phyloP scores from a whole-genome alignment of 2,797 vertebrate species.

The Neosilurus hyrtlii region DNA sequence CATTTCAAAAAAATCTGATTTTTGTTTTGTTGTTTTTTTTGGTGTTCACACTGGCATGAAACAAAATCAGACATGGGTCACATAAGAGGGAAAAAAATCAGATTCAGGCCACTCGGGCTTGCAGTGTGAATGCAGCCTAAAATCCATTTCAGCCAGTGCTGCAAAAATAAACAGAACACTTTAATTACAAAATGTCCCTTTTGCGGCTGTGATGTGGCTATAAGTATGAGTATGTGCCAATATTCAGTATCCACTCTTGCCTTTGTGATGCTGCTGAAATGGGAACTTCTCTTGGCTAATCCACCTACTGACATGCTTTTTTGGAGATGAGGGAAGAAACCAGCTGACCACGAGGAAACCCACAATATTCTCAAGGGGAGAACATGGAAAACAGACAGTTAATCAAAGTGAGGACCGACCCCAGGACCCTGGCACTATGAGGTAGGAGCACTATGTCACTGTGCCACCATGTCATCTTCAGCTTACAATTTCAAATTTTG shows the following conservation, averaged over 20 bases:
- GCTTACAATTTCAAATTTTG: not conserved
- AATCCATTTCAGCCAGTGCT: not conserved
- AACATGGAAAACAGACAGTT: not conserved
- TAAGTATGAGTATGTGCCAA: not conserved
- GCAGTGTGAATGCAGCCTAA: too few relatives aligned
- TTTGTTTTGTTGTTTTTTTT: too few relatives aligned
- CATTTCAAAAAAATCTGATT: too few relatives aligned
- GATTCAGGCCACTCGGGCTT: too few relatives aligned
- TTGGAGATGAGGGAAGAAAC: not conserved
- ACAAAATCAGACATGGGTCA: too few relatives aligned
- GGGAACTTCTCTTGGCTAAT: not conserved
- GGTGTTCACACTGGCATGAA: too few relatives aligned
- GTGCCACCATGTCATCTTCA: too few relatives aligned
- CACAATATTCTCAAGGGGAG: not conserved
- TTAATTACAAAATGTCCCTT: not conserved
- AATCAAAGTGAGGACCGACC: not conserved
- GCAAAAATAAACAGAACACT: not conserved
- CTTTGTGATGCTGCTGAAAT: not conserved
- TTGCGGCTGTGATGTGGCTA: not conserved
- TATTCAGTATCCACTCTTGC: not conserved
- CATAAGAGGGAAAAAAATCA: too few relatives aligned
- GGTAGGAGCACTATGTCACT: not conserved
- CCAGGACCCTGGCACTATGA: not conserved
- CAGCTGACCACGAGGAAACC: not conserved
- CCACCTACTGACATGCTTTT: not conserved